Evolutionary conservation across 2,797 vertebrate genomes (phyloP), one percentile per base, ranked within the genome.

Genomic region (Rhinichthys osculus): DNA sequence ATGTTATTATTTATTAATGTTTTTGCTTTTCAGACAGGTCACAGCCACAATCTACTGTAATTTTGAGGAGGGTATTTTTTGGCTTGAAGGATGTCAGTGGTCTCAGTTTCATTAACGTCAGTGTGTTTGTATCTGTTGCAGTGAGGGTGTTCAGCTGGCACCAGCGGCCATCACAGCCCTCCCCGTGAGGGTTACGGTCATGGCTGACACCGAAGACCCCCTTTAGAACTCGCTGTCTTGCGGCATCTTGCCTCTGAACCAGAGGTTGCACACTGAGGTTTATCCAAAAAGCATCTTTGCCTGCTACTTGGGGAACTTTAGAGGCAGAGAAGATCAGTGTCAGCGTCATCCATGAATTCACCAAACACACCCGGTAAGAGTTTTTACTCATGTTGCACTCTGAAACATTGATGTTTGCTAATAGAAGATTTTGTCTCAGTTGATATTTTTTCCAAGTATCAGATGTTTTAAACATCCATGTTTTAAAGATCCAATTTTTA

Each of bases 161-260:
- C 30, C 52, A 78, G 33, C n/a, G 16, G 71, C 67, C 72, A 52
- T 82, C 85, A 52, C 57, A 33, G 78, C 5, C 14, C 76, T 67
- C 35, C 44, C 35, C 14, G 62, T 84, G 84, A 79, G 42, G 27
- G 54, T 85, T 70, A 84, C 47, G 16, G 88, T 79, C 90, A 95
- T 94, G 94, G 93, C 92, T 47, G 92, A 94, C 79, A 42, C 89
- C 0, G 92, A 95, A 81, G 93, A 95, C 83, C 94, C 93, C 35
- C 94, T 93, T 91, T 95, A 95, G 89, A 86, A 30, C 54, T 78
- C 4, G 5, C 19, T 4, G 33, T 47, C 62, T 40, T 73, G 47
- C 17, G 78, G 47, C 79, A 78, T 21, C 17, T 64, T 82, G 78
- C 81, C 79, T 50, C 47, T 64, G n/a, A 35, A 67, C 74, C 76